phyloP scores from a whole-genome alignment of 2,797 vertebrate species.

The Hippocampus kuda region DNA sequence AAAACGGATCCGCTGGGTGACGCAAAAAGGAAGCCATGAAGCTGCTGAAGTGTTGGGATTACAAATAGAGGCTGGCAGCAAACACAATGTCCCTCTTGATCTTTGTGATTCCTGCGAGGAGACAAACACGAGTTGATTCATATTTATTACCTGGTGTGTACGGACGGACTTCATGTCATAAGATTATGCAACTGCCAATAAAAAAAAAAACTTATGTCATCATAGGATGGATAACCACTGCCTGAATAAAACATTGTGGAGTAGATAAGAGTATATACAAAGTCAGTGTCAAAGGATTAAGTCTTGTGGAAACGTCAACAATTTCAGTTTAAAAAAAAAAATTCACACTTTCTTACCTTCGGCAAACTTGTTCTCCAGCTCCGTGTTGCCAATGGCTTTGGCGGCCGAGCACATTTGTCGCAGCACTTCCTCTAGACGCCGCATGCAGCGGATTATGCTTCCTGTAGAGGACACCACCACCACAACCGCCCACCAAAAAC shows the following conservation, averaged over 20 bases:
- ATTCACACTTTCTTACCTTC: conserved; percentile 65
- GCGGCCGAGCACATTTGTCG: conserved; percentile 97
- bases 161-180: not conserved
- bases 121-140: not conserved
- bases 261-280: not conserved
- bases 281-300: too few relatives aligned
- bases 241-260: not conserved
- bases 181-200: not conserved
- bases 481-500: not conserved
- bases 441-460: conserved; percentile 85
- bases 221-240: not conserved
- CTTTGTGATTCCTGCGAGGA: conserved; percentile 83
- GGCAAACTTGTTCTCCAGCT: conserved; percentile 89
- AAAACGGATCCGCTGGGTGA: not conserved
- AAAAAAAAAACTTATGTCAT: not conserved
- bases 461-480: conserved; percentile 41
- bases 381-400: conserved; percentile 97
- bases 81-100: conserved; percentile 99
- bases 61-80: conserved; percentile 96
- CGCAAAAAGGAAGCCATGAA: not conserved
- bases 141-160: not conserved
- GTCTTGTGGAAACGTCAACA: not conserved
- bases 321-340: too few relatives aligned
- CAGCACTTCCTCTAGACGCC: conserved; percentile 88
- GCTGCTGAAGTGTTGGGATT: conserved; percentile 16